These are phyloP conservation scores for Onychorhynchus coronatus DNA, from an alignment of 2,113 vertebrate genomes.

Conservation along the genomic window DNA sequence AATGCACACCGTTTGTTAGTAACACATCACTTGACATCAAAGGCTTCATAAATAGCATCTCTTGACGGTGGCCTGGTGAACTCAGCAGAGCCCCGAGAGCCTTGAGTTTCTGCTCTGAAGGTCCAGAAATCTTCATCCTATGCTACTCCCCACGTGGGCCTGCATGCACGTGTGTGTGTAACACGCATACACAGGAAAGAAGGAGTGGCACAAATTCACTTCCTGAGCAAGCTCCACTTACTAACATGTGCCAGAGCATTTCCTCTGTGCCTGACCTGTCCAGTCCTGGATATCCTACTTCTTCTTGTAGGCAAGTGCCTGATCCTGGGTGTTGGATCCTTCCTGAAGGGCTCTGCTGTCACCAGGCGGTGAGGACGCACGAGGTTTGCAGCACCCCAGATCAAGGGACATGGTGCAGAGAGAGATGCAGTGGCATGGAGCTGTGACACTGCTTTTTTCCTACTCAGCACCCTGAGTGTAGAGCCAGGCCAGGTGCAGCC, in stretches of 20 bases:
- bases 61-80: neutral
- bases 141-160: neutral
- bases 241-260: neutral
- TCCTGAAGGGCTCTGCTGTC: neutral
- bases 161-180: rapidly evolving
- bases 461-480: neutral
- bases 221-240: neutral
- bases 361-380: neutral
- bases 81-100: neutral
- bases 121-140: neutral
- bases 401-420: neutral
- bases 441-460: neutral
- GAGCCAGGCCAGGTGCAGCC: neutral
- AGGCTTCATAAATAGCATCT: neutral
- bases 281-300: neutral
- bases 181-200: neutral
- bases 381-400: neutral
- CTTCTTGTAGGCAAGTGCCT: neutral
- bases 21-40: neutral
- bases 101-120: neutral
- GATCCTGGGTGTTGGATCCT: neutral
- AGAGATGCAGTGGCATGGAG: neutral
- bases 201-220: neutral
- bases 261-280: neutral
- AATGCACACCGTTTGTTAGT: neutral